Evolutionary conservation across 1,140 invertebrate species (phyloP), one percentile per base, ranked within the genome.

Genomic region (Tenebrio molitor): DNA sequence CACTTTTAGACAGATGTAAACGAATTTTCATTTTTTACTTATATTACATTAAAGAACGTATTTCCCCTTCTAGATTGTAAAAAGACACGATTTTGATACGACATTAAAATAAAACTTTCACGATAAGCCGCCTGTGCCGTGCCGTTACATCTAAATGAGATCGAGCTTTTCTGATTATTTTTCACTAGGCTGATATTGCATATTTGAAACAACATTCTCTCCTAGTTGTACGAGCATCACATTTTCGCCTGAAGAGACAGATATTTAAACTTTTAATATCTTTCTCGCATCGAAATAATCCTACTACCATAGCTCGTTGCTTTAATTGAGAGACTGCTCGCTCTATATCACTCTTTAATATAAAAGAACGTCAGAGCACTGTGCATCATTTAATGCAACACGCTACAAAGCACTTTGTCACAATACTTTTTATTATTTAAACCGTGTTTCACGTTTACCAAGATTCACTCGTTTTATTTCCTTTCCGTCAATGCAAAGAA

Each of bases 111-210:
- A 46, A 46, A 46, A 46, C 2, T 46, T 46, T 46, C 14, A 46
- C 7, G 42, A 46, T 46, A 16, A n/a, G 16, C 17, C 42, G 42
- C 42, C 42, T 46, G 42, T 17, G 42, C 17, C 10, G 16, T 1
- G 42, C 42, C 42, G 42, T 46, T 46, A 46, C 16, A 46, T 46
- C 42, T 46, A 46, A 46, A 46, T 46, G 42, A 46, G 42, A 46
- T 46, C 15, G 42, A 46, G 42, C 19, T 46, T 46, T 46, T 19
- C 25, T 46, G 14, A 46, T 46, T 46, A 46, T 46, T 46, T 46
- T 46, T 19, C 42, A 46, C 42, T 46, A 46, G n/a, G 1, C 12
- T 6, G 42, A 19, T 19, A 41, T 46, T 19, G 19, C 42, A 46
- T 19, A 17, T 46, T 16, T 46, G 42, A 17, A 46, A 41, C 36